These are phyloP conservation scores for Mionectes macconnelli DNA, from an alignment of 2,113 vertebrate genomes.

Conservation along the genomic window DNA sequence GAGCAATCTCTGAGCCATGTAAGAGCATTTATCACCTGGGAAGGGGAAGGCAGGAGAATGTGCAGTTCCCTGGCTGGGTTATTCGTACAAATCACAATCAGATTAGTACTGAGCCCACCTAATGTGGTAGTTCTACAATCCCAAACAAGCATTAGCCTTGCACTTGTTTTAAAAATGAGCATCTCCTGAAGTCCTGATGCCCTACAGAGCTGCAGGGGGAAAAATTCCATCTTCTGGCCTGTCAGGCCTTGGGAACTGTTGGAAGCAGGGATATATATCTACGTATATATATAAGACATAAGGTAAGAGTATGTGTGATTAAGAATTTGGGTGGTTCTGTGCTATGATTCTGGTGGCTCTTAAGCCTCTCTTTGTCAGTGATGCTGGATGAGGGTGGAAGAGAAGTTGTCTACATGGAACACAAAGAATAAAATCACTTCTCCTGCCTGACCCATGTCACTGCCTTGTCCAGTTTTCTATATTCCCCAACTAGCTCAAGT, in stretches of 20 bases:
- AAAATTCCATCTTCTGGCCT: background rate
- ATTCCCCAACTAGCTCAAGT: background rate
- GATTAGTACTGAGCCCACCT: background rate
- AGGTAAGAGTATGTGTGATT: background rate
- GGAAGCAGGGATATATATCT: background rate
- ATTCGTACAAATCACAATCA: background rate
- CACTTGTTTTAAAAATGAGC: background rate
- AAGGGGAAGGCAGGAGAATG: slow-evolving; percentile 3
- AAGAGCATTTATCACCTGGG: slow-evolving; percentile 1
- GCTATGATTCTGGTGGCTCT: background rate
- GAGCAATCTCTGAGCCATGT: slow-evolving; percentile 9
- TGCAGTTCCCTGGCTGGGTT: background rate
- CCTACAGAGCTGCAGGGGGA: background rate
- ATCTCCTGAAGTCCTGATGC: background rate
- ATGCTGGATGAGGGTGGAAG: background rate
- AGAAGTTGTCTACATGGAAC: background rate
- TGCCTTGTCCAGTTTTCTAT: background rate
- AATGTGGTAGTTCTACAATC: background rate
- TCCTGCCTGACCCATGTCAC: background rate
- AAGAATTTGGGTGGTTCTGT: background rate
- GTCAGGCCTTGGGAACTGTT: background rate
- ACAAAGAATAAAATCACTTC: background rate
- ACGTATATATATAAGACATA: background rate
- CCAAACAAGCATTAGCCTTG: background rate
- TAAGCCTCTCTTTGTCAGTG: background rate